A percentile compares a stretch with the other conserved stretches of the same genome.
These are phyloP conservation scores for Melanogrammus aeglefinus DNA, from an alignment of 2,797 vertebrate species.

Conservation along the genomic window DNA sequence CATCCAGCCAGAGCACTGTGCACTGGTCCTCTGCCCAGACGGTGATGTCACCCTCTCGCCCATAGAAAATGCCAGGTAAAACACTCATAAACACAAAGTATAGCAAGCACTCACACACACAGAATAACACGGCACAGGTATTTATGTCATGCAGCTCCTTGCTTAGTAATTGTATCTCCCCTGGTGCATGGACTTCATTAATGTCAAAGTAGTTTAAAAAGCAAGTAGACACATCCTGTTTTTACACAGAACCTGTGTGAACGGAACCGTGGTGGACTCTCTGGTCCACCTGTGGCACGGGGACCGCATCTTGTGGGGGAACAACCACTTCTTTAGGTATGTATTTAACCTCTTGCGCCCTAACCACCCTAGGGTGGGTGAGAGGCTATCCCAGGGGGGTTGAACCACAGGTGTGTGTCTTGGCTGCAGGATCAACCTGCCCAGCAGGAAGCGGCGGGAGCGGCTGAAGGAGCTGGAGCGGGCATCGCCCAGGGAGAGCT, in stretches of 20 bases:
- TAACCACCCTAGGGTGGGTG: neutral
- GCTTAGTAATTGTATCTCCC: constrained; percentile 45
- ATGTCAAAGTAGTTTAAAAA: neutral
- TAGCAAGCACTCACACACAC: neutral
- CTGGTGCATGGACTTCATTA: neutral
- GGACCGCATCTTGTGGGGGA: constrained; percentile 97
- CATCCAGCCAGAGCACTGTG: constrained; percentile 92
- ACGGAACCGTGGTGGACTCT: constrained; percentile 83
- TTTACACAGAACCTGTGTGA: constrained; percentile 88
- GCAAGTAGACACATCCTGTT: constrained; percentile 13
- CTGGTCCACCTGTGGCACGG: constrained; percentile 92
- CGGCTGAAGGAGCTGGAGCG: constrained; percentile 91
- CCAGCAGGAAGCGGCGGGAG: constrained; percentile 89
- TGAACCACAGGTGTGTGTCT: neutral
- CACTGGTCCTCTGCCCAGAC: constrained; percentile 85
- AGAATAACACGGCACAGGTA: constrained; percentile 42
- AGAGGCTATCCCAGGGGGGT: neutral
- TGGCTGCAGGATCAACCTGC: constrained; percentile 85
- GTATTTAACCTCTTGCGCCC: neutral
- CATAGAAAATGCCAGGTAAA: constrained; percentile 87
- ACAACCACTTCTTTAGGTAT: constrained; percentile 99
- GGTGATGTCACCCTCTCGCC: constrained; percentile 89
- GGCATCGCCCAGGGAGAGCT: constrained; percentile 75
- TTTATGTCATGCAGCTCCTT: constrained; percentile 42
- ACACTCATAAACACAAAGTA: constrained; percentile 6